Conservation (phyloP, 2,888 invertebrate genomes). For the Abrostola triplasia region DNA sequence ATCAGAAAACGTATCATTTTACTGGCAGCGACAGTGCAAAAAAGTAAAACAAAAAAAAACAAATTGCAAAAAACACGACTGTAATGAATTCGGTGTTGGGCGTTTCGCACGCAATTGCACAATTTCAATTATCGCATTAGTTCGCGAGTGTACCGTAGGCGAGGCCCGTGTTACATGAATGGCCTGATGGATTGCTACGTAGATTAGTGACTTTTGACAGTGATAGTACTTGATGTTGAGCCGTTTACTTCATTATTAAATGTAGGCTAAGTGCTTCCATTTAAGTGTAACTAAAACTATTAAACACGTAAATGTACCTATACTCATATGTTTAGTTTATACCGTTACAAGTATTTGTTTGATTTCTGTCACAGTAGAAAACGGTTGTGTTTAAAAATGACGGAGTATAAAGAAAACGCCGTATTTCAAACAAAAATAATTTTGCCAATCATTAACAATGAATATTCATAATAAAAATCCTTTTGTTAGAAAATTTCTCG, state of each 20-base stretch:
- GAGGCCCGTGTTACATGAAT: constrained; percentile 60
- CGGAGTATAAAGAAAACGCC: background rate
- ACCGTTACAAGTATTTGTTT: too few relatives aligned
- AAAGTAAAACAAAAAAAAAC: constrained; percentile 65
- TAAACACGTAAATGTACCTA: background rate
- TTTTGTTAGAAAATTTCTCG: constrained; percentile 54
- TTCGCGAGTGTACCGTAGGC: constrained; percentile 72
- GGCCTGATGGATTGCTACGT: constrained; percentile 70
- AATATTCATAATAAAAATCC: constrained; percentile 56
- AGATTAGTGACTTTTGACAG: constrained; percentile 60
- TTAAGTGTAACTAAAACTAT: background rate
- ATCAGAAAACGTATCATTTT: constrained; percentile 77
- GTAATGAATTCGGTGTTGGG: constrained; percentile 85
- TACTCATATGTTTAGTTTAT: too few relatives aligned
- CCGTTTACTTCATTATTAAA: constrained; percentile 32
- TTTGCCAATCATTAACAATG: constrained; percentile 33
- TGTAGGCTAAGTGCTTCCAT: constrained; percentile 11
- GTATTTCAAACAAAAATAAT: constrained; percentile 5
- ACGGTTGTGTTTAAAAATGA: background rate
- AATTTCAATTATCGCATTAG: constrained; percentile 89
- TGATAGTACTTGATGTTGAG: constrained; percentile 56
- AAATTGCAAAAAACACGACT: constrained; percentile 79
- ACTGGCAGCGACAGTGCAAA: constrained; percentile 68
- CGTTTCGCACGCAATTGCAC: constrained; percentile 88
- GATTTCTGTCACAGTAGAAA: too few relatives aligned